Evolutionary conservation across 2,113 vertebrate genomes (phyloP).

Genomic region (Festucalex cinctus): DNA sequence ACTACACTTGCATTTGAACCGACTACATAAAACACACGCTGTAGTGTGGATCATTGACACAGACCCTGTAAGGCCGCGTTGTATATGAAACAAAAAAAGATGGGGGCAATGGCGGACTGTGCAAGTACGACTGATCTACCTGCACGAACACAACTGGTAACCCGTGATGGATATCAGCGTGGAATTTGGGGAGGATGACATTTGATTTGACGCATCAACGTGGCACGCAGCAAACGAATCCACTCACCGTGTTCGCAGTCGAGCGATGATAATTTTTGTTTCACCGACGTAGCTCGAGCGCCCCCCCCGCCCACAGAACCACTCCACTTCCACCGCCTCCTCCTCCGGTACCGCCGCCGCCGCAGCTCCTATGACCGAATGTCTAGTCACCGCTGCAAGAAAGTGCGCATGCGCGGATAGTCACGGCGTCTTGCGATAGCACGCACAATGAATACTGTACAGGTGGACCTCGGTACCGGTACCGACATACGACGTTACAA

Average conservation of each 20-base stretch:
- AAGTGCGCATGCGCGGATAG: slow-evolving; percentile 61
- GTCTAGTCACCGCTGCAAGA: slow-evolving; percentile 56
- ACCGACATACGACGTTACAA: too few species aligned
- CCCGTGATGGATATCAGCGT: slow-evolving; percentile 29
- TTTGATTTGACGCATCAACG: slow-evolving; percentile 16
- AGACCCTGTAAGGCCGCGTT: slow-evolving; percentile 25
- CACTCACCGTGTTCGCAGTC: slow-evolving; percentile 58
- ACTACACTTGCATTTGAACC: slow-evolving; percentile 18
- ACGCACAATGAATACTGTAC: not conserved
- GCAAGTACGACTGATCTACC: slow-evolving; percentile 66
- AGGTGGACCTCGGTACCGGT: not conserved
- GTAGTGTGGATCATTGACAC: slow-evolving; percentile 13
- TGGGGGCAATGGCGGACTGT: slow-evolving; percentile 63
- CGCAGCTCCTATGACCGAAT: slow-evolving; percentile 63
- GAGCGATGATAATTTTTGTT: slow-evolving; percentile 50
- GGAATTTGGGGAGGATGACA: slow-evolving; percentile 14
- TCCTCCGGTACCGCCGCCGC: not conserved
- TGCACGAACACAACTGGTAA: slow-evolving; percentile 45
- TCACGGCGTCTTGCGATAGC: not conserved
- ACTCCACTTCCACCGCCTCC: not conserved
- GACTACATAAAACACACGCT: slow-evolving; percentile 31
- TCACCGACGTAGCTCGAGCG: slow-evolving; percentile 64
- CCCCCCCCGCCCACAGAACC: slow-evolving; percentile 39
- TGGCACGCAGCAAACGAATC: slow-evolving; percentile 53
- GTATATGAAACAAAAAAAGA: slow-evolving; percentile 38